Evolutionary conservation across 2,797 vertebrate genomes (phyloP).

Genomic region (Mormyrus proboscirostris): DNA sequence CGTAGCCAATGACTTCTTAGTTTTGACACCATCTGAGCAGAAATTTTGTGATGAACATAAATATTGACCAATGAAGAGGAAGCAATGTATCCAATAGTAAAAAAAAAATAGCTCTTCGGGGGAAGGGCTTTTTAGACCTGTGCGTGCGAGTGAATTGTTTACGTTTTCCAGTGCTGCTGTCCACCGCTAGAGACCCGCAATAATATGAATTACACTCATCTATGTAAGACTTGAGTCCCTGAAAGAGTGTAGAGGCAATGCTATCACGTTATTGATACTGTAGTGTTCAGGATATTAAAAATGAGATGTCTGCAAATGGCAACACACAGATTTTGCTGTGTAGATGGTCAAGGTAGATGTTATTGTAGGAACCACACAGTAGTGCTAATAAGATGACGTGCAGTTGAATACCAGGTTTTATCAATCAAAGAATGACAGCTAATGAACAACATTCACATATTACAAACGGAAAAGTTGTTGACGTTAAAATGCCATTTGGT

Average conservation of each 20-base stretch:
- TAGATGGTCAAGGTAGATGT: background rate
- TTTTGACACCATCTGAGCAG: constrained; percentile 1
- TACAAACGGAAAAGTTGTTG: background rate
- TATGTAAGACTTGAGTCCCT: background rate
- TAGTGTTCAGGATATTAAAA: background rate
- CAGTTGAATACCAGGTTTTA: background rate
- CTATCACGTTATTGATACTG: background rate
- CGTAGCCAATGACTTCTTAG: constrained; percentile 53
- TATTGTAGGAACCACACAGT: background rate
- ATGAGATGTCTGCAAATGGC: background rate
- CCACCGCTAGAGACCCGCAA: background rate
- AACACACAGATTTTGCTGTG: background rate
- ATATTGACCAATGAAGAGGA: constrained; percentile 16
- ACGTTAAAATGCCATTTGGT: background rate
- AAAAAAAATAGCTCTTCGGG: background rate
- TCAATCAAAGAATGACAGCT: background rate
- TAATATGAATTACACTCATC: background rate
- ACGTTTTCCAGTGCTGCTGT: background rate
- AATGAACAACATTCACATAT: background rate
- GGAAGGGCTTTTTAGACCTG: background rate
- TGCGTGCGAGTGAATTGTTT: background rate
- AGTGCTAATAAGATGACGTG: background rate
- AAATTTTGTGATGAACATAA: constrained; percentile 40
- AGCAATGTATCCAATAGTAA: constrained; percentile 6
- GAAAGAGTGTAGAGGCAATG: background rate